Percentiles rank a stretch among this genome's conserved stretches.
Conservation (phyloP, 1,140 invertebrate species). For the Drosophila pectinifera region DNA sequence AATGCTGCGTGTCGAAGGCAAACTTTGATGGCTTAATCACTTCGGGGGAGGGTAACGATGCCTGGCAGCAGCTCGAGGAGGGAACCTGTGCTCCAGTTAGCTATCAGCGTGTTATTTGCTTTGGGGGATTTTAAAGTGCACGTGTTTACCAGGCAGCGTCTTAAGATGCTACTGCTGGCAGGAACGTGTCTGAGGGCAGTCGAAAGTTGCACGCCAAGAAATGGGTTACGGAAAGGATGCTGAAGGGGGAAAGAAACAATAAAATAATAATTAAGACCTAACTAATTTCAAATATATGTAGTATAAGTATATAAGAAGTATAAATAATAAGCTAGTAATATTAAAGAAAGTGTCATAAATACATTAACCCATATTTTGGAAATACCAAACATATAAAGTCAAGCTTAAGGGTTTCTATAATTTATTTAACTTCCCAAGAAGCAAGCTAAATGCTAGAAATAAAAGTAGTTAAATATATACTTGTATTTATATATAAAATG, state of each 20-base stretch:
- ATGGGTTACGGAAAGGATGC: background rate
- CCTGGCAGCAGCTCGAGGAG: constrained; percentile 25
- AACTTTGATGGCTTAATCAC: constrained; percentile 83
- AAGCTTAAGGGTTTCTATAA: background rate
- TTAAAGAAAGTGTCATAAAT: too few species aligned
- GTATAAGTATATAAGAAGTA: too few species aligned
- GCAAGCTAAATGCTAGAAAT: background rate
- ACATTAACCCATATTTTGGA: too few species aligned
- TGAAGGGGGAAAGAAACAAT: background rate
- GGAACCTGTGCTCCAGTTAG: constrained; percentile 57
- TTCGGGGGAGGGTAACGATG: constrained; percentile 38
- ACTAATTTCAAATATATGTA: too few species aligned
- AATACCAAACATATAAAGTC: too few species aligned
- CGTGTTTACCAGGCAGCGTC: constrained; percentile 48
- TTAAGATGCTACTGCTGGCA: constrained; percentile 29
- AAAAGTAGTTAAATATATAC: background rate
- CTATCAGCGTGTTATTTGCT: constrained; percentile 56
- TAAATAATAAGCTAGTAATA: too few species aligned
- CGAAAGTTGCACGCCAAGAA: constrained; percentile 23
- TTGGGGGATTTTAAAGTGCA: constrained; percentile 57
- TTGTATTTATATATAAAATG: background rate
- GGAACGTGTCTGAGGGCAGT: constrained; percentile 48
- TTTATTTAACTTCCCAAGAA: too few species aligned
- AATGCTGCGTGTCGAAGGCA: constrained; percentile 80
- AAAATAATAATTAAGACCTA: too few species aligned